These are phyloP conservation scores for Eumacrocentrus americanus DNA, from an alignment of 2,888 invertebrate species.

Conservation along the genomic window DNA sequence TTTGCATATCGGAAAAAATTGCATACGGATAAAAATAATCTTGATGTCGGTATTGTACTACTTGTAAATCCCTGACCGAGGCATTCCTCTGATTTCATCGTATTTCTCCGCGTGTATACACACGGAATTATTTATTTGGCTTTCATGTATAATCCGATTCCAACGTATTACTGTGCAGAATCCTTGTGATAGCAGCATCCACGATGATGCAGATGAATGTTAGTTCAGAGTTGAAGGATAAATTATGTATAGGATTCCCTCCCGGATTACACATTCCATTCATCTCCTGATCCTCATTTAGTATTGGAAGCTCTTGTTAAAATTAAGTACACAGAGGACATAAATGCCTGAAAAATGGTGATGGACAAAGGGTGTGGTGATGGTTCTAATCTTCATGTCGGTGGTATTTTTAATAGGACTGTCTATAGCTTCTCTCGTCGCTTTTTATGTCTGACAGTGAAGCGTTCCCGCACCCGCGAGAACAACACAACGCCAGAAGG, in stretches of 20 bases:
- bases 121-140: constrained; percentile 19
- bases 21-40: neutral
- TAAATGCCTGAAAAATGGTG: constrained; percentile 6
- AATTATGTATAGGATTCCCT: neutral
- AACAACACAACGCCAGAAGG: constrained; percentile 60
- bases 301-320: neutral
- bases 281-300: neutral
- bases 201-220: neutral
- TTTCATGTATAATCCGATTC: neutral
- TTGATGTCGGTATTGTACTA: neutral
- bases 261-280: neutral
- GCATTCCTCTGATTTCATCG: constrained; percentile 15
- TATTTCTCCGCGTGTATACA: neutral
- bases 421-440: constrained; percentile 23
- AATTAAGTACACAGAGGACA: neutral
- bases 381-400: constrained; percentile 32
- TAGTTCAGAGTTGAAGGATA: neutral
- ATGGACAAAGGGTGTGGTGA: constrained; percentile 37
- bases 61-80: neutral
- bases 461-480: constrained; percentile 79
- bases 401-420: constrained; percentile 8
- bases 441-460: constrained; percentile 65
- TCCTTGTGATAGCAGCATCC: neutral
- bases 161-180: neutral
- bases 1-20: neutral